Conservation (phyloP, 1,140 invertebrate species). For the Harpegnathos saltator region DNA sequence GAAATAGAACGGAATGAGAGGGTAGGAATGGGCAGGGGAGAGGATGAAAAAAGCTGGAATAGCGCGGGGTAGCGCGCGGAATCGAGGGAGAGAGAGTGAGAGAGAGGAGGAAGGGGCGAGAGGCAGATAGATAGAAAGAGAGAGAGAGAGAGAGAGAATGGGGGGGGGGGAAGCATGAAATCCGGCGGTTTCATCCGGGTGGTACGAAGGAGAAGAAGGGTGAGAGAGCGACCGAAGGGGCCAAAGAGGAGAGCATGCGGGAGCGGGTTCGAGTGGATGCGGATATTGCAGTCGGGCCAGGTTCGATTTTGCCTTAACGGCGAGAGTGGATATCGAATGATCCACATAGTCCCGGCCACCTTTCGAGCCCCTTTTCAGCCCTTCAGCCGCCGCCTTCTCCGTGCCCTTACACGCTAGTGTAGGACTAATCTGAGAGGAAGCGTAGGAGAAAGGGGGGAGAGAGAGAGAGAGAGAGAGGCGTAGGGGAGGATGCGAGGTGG, state of each 20-base stretch:
- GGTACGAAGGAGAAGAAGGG: slow-evolving; percentile 48
- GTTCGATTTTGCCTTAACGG: slow-evolving; percentile 72
- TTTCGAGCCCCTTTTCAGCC: slow-evolving; percentile 48
- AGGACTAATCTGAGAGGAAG: slow-evolving; percentile 74
- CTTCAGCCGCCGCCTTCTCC: background rate
- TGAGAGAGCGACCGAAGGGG: slow-evolving; percentile 3
- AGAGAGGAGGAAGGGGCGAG: background rate
- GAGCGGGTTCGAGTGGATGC: slow-evolving; percentile 69
- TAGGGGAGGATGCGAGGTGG: background rate
- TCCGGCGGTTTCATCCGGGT: slow-evolving; percentile 51
- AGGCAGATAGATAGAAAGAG: slow-evolving; percentile 3
- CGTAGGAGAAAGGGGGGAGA: slow-evolving; percentile 37
- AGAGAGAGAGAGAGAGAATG: slow-evolving; percentile 6
- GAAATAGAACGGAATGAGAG: slow-evolving; percentile 56
- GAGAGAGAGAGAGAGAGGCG: slow-evolving; percentile 7
- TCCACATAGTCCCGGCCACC: slow-evolving; percentile 66
- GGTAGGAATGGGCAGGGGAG: background rate
- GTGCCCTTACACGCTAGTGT: slow-evolving; percentile 54
- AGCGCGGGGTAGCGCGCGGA: slow-evolving; percentile 31
- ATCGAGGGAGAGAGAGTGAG: slow-evolving; percentile 15
- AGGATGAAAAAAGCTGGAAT: slow-evolving; percentile 40
- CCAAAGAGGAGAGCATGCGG: background rate
- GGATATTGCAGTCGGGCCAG: slow-evolving; percentile 74
- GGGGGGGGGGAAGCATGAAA: slow-evolving; percentile 50
- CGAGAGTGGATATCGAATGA: slow-evolving; percentile 72